Base-by-base conservation (phyloP, 2,888 invertebrate species). In the Willowsia nigromaculata region DNA sequence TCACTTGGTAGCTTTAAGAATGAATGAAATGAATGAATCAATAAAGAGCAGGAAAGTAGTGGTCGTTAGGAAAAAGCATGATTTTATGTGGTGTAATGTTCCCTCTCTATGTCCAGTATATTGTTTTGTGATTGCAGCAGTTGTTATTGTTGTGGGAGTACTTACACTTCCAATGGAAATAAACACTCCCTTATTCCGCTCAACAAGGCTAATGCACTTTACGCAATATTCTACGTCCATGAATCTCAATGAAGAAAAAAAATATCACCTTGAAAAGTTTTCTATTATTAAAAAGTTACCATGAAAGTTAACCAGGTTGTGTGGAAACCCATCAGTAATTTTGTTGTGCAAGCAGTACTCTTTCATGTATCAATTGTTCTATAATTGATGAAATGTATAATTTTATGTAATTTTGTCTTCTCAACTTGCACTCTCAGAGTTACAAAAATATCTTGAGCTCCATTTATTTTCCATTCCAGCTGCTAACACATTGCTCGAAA, bases 31-130 rank as follows among this genome's bases (percentile, higher is more conserved):
- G 76, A 85, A 43, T 74, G 56, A 76, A 76, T 85, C 68, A 83
- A 83, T 83, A 85, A 85, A 74, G 40, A n/a, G 53, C 47, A 43
- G 27, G 59, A 40, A 84, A 84, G 37, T 71, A 13, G 22, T 22
- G n/a, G 18, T 71, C 53, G 71, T 47, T 65, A 15, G 47, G 74
- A 9, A 81, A 59, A 27, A 65, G 7, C 68, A 40, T 68, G 68
- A 83, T 68, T 83, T 68, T 82, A 82, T 83, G 27, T 30, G 56
- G 47, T 59, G 33, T 76, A 76, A 53, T 76, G 76, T 50, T 27
- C 76, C 27, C 15, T 43, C 1, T n/a, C 30, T 13, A 30, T 62
- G 33, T 62, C 13, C n/a, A 43, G 40, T 71, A 43, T 71, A 40
- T 71, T 5, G 27, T 0, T 27, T n/a, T 27, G 1, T 68, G 18